Conservation (phyloP, 1,140 invertebrate species). For the Kradibia gibbosae region DNA sequence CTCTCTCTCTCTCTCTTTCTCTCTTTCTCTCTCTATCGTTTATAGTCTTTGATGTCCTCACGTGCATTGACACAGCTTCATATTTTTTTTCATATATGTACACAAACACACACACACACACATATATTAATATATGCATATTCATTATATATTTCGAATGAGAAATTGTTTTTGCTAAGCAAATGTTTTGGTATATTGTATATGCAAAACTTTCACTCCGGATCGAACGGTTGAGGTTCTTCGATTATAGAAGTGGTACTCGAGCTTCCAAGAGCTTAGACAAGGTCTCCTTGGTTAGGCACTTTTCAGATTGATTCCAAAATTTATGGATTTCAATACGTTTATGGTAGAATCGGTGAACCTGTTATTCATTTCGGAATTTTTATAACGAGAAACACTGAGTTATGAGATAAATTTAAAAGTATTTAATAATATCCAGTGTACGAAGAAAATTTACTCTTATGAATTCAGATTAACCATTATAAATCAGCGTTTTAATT, state of each 20-base stretch:
- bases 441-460: neutral
- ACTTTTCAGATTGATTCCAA: neutral
- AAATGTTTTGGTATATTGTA: constrained; percentile 11
- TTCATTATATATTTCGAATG: no score
- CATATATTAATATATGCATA: no score
- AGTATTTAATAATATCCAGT: neutral
- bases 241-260: neutral
- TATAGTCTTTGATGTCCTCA: neutral
- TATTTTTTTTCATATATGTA: neutral
- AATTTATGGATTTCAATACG: neutral
- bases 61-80: constrained; percentile 19
- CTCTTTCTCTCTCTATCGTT: neutral
- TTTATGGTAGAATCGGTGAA: neutral
- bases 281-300: neutral
- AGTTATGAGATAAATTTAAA: neutral
- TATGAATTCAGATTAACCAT: neutral
- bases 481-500: neutral
- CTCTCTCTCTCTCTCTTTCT: constrained; percentile 10
- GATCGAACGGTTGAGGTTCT: neutral
- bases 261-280: neutral
- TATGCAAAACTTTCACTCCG: constrained; percentile 2
- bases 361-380: neutral
- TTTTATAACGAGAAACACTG: neutral
- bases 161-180: neutral
- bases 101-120: no score